Evolutionary conservation across 2,113 vertebrate species (phyloP).

Genomic region (Procavia capensis): DNA sequence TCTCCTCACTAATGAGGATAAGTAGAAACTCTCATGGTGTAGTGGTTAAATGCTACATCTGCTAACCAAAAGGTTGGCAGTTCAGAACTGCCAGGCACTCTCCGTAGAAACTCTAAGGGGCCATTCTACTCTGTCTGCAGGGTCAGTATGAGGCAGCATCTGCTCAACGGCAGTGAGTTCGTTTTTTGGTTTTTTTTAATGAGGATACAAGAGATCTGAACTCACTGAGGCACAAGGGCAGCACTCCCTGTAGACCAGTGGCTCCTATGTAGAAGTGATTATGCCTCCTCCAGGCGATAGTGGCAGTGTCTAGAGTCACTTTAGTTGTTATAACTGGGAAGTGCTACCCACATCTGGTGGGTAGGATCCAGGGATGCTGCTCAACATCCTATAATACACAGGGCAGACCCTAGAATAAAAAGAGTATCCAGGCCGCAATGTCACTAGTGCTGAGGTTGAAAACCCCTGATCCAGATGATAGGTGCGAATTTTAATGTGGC

Average conservation of each 20-base stretch:
- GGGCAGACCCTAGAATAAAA: not conserved
- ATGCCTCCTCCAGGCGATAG: not conserved
- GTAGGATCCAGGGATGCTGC: too few relatives aligned
- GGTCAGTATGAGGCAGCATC: too few relatives aligned
- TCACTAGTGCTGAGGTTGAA: fast-evolving
- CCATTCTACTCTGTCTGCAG: too few relatives aligned
- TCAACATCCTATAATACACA: too few relatives aligned
- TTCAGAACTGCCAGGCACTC: too few relatives aligned
- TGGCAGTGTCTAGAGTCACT: not conserved
- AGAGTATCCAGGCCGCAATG: too few relatives aligned
- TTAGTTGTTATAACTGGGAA: not conserved
- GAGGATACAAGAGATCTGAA: not conserved
- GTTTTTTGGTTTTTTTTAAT: too few relatives aligned
- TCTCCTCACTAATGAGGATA: not conserved
- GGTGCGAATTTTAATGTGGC: not conserved
- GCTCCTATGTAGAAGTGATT: not conserved
- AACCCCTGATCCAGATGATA: fast-evolving
- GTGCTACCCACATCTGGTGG: not conserved
- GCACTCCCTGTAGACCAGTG: not conserved
- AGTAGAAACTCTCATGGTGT: too few relatives aligned
- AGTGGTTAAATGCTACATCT: too few relatives aligned
- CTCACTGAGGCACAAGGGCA: not conserved
- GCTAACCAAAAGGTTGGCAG: too few relatives aligned
- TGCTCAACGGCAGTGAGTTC: too few relatives aligned
- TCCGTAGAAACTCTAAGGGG: too few relatives aligned